These are phyloP conservation scores for Dendrolimus houi DNA, from an alignment of 2,888 invertebrate genomes.

Conservation along the genomic window DNA sequence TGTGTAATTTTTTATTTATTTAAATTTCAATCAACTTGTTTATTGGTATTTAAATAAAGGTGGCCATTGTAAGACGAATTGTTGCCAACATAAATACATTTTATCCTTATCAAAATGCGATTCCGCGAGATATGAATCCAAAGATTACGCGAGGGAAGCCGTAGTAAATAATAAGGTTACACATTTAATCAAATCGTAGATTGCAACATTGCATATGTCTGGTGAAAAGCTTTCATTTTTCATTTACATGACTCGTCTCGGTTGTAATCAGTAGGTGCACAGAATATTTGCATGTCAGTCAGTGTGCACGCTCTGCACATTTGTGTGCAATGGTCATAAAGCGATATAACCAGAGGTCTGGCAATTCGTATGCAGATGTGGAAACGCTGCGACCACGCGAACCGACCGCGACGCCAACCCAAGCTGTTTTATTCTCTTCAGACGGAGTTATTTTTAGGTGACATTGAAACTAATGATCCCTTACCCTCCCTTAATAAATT, in stretches of 20 bases:
- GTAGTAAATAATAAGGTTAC: no score
- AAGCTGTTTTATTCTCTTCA: conserved; percentile 11
- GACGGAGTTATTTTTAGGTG: conserved; percentile 16
- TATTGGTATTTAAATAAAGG: no score
- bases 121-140: no score
- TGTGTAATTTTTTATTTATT: no score
- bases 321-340: conserved; percentile 32
- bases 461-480: conserved; percentile 17
- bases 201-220: conserved; percentile 6
- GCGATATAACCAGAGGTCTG: conserved; percentile 20
- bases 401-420: conserved; percentile 8
- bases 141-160: no score
- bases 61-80: no score
- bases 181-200: conserved; percentile 1
- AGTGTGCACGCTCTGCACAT: conserved; percentile 15
- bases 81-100: no score
- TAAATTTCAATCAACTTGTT: no score
- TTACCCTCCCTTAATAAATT: neutral
- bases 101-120: no score
- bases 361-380: conserved; percentile 56
- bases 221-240: conserved; percentile 13
- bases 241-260: conserved; percentile 14
- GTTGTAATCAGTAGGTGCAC: conserved; percentile 24
- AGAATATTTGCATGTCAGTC: conserved; percentile 29
- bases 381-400: conserved; percentile 24